Conservation (phyloP, 2,888 invertebrate genomes). For the Aleiodes leptofemur region DNA sequence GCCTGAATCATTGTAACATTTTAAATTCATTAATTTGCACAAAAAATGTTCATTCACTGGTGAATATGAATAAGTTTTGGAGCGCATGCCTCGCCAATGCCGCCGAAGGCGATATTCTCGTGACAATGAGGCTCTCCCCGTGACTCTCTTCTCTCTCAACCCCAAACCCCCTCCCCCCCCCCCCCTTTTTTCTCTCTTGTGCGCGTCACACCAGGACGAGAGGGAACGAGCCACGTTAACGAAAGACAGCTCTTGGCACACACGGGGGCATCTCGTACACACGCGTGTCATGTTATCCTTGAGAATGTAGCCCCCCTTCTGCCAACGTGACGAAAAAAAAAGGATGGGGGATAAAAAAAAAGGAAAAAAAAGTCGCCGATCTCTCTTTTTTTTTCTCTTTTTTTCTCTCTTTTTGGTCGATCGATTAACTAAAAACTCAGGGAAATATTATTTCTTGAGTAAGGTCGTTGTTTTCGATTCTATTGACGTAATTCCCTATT, state of each 20-base stretch:
- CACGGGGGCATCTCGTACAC: constrained; percentile 36
- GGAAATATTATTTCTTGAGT: constrained; percentile 5
- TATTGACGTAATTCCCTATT: background rate
- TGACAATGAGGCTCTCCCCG: constrained; percentile 69
- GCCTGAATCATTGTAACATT: background rate
- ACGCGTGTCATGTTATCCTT: constrained; percentile 37
- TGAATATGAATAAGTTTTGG: background rate
- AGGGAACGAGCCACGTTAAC: constrained; percentile 31
- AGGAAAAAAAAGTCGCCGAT: constrained; percentile 43
- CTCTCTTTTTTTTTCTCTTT: constrained; percentile 1
- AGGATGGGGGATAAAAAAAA: constrained; percentile 34
- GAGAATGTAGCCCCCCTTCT: constrained; percentile 31
- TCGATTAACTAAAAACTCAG: constrained; percentile 15
- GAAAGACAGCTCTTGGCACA: constrained; percentile 42
- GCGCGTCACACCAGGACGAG: constrained; percentile 41
- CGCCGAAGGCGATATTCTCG: constrained; percentile 72
- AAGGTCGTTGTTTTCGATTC: constrained; percentile 21
- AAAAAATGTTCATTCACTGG: background rate
- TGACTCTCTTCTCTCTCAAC: constrained; percentile 44
- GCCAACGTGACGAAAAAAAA: constrained; percentile 28
- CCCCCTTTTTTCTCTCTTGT: constrained; percentile 11
- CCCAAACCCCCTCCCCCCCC: constrained; percentile 13
- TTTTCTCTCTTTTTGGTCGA: constrained; percentile 13
- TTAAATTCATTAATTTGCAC: background rate
- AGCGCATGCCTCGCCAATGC: constrained; percentile 65